phyloP scores from a whole-genome alignment of 2,113 vertebrate species.

The Benitochromis conjunctus region DNA sequence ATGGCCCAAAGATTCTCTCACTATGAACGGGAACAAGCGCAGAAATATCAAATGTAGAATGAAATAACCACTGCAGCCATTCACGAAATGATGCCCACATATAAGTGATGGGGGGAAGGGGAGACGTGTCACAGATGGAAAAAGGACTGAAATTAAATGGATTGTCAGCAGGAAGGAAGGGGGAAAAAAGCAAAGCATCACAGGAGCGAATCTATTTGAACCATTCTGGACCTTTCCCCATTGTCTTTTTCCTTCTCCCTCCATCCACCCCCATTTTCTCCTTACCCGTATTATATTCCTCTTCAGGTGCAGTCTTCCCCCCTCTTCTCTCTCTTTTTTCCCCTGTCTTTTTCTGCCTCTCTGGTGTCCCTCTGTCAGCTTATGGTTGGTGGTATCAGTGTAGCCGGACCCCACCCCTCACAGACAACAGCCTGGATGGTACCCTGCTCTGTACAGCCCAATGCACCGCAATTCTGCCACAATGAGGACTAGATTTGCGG shows the following conservation, averaged over 20 bases:
- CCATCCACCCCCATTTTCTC: slow-evolving; percentile 45
- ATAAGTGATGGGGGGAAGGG: background rate
- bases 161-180: slow-evolving; percentile 14
- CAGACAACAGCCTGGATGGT: slow-evolving; percentile 72
- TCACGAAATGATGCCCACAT: background rate
- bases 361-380: slow-evolving; percentile 53
- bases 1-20: slow-evolving; percentile 20
- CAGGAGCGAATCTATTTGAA: slow-evolving; percentile 25
- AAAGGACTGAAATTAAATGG: background rate
- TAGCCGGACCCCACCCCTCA: slow-evolving; percentile 78
- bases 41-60: background rate
- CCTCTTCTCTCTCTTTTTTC: slow-evolving; percentile 57
- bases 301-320: slow-evolving; percentile 68
- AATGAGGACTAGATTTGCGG: slow-evolving; percentile 62
- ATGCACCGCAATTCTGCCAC: slow-evolving; percentile 74
- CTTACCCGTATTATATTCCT: slow-evolving; percentile 76
- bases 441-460: slow-evolving; percentile 70
- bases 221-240: slow-evolving; percentile 55
- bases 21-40: background rate
- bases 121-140: background rate
- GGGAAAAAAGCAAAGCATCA: slow-evolving; percentile 3
- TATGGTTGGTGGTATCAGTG: slow-evolving; percentile 64
- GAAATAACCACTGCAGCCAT: background rate
- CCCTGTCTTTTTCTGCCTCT: slow-evolving; percentile 37
- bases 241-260: slow-evolving; percentile 44